Evolutionary conservation across 2,888 invertebrate genomes (phyloP).

Genomic region (Agrotis puta): DNA sequence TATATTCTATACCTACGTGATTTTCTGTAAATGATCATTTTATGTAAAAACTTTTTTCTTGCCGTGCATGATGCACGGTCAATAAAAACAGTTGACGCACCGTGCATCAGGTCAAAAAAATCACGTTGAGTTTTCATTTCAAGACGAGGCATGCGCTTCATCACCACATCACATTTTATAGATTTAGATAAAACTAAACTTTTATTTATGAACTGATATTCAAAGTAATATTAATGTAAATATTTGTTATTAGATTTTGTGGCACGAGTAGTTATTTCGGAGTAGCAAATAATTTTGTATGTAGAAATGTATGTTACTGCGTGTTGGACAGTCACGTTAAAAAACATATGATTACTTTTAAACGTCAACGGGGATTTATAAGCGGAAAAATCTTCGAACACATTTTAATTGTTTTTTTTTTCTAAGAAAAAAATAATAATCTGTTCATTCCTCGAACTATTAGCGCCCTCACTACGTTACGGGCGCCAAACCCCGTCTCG

Average conservation of each 20-base stretch:
- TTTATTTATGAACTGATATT: constrained; percentile 38
- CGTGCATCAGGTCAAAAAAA: constrained; percentile 38
- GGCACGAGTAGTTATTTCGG: constrained; percentile 39
- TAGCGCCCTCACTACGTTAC: too few species aligned
- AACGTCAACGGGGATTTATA: too few species aligned
- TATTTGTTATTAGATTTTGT: constrained; percentile 51
- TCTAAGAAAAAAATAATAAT: too few species aligned
- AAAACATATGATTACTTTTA: too few species aligned
- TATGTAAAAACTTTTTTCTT: constrained; percentile 24
- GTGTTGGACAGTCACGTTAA: too few species aligned
- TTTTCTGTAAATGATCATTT: constrained; percentile 13
- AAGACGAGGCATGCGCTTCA: constrained; percentile 4
- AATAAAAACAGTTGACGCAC: neutral
- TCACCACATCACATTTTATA: constrained; percentile 31
- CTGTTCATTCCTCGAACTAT: too few species aligned
- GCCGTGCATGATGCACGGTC: neutral
- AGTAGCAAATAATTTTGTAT: constrained; percentile 5
- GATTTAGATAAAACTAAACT: constrained; percentile 43
- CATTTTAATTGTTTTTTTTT: too few species aligned
- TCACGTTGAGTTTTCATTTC: constrained; percentile 15
- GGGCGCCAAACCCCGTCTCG: too few species aligned
- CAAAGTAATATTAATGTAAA: constrained; percentile 28
- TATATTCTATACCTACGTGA: too few species aligned
- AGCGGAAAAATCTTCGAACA: too few species aligned
- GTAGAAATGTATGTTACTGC: neutral